These are phyloP conservation scores for Drosophila mercatorum DNA, from an alignment of 2,888 invertebrate genomes.

Conservation along the genomic window DNA sequence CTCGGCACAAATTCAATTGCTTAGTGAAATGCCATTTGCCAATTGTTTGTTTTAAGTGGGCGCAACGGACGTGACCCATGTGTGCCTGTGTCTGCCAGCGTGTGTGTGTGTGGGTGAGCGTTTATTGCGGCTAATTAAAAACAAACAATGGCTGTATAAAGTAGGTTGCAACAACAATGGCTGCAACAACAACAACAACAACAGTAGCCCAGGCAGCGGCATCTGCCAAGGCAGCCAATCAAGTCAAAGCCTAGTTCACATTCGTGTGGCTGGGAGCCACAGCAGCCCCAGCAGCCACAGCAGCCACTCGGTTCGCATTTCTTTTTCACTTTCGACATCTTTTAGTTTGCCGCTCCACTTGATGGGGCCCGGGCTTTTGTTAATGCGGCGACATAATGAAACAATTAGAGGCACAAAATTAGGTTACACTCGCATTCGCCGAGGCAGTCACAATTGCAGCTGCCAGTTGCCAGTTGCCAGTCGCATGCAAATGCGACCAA, in stretches of 20 bases:
- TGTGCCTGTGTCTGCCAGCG: conserved; percentile 15
- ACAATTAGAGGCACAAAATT: conserved; percentile 81
- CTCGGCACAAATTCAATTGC: conserved; percentile 74
- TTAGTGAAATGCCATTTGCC: conserved; percentile 72
- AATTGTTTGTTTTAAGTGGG: conserved; percentile 79
- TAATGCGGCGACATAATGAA: conserved; percentile 79
- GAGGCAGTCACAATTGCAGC: conserved; percentile 22
- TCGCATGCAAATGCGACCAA: conserved; percentile 68
- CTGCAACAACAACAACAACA: conserved; percentile 39
- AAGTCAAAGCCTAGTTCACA: conserved; percentile 51
- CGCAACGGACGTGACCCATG: conserved; percentile 48
- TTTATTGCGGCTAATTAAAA: conserved; percentile 82
- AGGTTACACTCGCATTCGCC: conserved; percentile 75
- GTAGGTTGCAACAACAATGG: conserved; percentile 71
- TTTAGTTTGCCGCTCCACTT: conserved; percentile 51
- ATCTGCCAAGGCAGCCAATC: conserved; percentile 66
- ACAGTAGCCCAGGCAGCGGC: background rate
- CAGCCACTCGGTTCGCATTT: conserved; percentile 31
- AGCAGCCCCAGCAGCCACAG: conserved; percentile 9
- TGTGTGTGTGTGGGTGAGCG: conserved; percentile 40
- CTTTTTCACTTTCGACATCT: conserved; percentile 64
- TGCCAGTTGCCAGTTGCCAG: conserved; percentile 10
- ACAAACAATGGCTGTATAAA: conserved; percentile 78
- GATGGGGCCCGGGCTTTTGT: conserved; percentile 54
- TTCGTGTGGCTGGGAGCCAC: conserved; percentile 4